Percentiles rank a stretch among this genome's conserved stretches.
phyloP scores from a whole-genome alignment of 2,888 invertebrate species.

The Catocala sponsa region DNA sequence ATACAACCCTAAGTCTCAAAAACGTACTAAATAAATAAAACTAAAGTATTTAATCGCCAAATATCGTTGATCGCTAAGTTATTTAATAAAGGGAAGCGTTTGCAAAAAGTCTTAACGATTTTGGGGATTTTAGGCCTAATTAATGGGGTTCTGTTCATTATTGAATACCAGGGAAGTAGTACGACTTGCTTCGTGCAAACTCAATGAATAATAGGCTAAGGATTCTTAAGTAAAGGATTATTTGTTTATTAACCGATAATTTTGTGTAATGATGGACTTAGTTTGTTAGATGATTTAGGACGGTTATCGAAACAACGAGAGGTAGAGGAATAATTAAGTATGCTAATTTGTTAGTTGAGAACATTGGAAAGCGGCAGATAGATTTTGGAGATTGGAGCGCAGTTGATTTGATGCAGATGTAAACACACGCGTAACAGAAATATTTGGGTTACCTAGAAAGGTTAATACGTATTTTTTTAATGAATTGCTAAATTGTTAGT shows the following conservation, averaged over 20 bases:
- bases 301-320: too few relatives aligned
- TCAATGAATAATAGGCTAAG: slow-evolving; percentile 38
- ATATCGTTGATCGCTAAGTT: slow-evolving; percentile 17
- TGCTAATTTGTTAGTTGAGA: too few relatives aligned
- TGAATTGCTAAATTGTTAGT: too few relatives aligned
- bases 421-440: too few relatives aligned
- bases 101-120: slow-evolving; percentile 29
- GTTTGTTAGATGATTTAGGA: too few relatives aligned
- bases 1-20: too few relatives aligned
- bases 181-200: slow-evolving; percentile 31
- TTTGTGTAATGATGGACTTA: neutral
- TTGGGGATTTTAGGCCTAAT: slow-evolving; percentile 42
- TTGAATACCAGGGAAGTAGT: slow-evolving; percentile 27
- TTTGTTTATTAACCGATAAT: slow-evolving; percentile 10
- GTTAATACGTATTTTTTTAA: too few relatives aligned
- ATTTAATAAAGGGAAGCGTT: slow-evolving; percentile 31
- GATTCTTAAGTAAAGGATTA: slow-evolving; percentile 15
- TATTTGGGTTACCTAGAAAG: too few relatives aligned
- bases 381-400: too few relatives aligned
- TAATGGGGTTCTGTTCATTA: slow-evolving; percentile 44
- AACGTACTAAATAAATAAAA: neutral
- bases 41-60: neutral
- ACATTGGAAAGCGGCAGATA: too few relatives aligned
- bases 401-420: too few relatives aligned
- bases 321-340: too few relatives aligned